Evolutionary conservation across 2,113 vertebrate genomes (phyloP).

Genomic region (Trogon surrucura): DNA sequence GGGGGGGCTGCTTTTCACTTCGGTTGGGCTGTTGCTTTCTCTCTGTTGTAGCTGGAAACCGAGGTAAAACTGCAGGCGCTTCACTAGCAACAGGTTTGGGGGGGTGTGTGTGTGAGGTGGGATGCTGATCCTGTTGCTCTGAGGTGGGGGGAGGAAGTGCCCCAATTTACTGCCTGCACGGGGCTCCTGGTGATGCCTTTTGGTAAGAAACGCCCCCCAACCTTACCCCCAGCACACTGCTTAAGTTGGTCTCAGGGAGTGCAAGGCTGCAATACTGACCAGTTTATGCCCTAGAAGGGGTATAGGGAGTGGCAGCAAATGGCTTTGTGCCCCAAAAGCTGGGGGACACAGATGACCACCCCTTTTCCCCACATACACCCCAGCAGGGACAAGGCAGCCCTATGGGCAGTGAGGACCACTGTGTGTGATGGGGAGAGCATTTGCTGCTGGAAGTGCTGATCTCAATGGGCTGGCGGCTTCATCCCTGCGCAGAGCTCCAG

Average conservation of each 20-base stretch:
- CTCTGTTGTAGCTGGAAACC: not conserved
- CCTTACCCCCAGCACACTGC: not conserved
- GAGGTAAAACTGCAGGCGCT: not conserved
- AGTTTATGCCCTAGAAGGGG: accelerated
- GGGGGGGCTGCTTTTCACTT: not conserved
- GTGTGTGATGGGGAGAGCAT: not conserved
- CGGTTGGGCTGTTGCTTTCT: not conserved
- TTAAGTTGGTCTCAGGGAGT: not conserved
- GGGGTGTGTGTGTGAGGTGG: not conserved
- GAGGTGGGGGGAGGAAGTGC: not conserved
- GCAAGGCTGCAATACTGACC: not conserved
- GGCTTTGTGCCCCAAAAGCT: not conserved
- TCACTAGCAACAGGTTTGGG: not conserved
- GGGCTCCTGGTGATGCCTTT: not conserved
- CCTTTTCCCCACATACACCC: too few relatives aligned
- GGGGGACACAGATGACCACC: accelerated
- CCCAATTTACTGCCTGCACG: accelerated
- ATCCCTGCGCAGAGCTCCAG: accelerated
- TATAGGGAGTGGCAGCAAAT: accelerated
- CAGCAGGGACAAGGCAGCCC: not conserved
- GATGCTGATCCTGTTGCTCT: not conserved
- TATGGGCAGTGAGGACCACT: not conserved
- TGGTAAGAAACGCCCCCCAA: not conserved
- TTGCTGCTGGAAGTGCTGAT: not conserved
- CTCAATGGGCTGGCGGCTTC: not conserved